Conservation (phyloP, 1,140 invertebrate genomes). For the Pachyrhynchus sulphureomaculatus region DNA sequence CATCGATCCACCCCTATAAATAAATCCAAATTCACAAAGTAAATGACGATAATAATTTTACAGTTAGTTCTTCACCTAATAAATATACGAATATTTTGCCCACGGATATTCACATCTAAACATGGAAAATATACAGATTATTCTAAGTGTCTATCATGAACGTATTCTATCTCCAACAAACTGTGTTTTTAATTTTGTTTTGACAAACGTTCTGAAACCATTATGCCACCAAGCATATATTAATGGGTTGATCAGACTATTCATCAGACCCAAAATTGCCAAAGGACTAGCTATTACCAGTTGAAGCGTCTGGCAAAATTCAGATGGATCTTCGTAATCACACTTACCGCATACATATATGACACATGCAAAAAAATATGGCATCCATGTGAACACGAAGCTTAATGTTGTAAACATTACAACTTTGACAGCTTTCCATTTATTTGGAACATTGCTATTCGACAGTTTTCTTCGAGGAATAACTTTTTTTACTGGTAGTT, state of each 20-base stretch:
- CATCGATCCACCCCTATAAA: too few species aligned
- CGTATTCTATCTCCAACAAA: not conserved
- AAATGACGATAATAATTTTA: too few species aligned
- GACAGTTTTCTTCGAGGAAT: conserved; percentile 2
- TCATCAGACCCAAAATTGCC: conserved; percentile 61
- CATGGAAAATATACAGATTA: not conserved
- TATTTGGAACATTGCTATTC: conserved; percentile 48
- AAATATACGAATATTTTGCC: too few species aligned
- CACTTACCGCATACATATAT: conserved; percentile 56
- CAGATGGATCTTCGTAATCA: conserved; percentile 51
- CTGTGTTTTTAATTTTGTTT: conserved; percentile 36
- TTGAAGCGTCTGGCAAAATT: conserved; percentile 52
- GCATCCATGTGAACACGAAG: conserved; percentile 55
- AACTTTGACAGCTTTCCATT: conserved; percentile 59
- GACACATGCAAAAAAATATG: conserved; percentile 54
- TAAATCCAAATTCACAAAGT: too few species aligned
- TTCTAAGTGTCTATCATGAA: not conserved
- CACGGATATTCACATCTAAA: too few species aligned
- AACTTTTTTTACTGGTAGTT: conserved; percentile 6
- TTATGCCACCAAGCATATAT: conserved; percentile 75
- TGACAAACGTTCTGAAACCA: conserved; percentile 55
- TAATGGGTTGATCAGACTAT: conserved; percentile 68
- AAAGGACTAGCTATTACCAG: conserved; percentile 56
- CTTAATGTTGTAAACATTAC: conserved; percentile 59
- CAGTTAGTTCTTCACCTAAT: too few species aligned